Base-by-base conservation (phyloP, 2,113 vertebrate genomes). In the Cricetomys ansorgei region DNA sequence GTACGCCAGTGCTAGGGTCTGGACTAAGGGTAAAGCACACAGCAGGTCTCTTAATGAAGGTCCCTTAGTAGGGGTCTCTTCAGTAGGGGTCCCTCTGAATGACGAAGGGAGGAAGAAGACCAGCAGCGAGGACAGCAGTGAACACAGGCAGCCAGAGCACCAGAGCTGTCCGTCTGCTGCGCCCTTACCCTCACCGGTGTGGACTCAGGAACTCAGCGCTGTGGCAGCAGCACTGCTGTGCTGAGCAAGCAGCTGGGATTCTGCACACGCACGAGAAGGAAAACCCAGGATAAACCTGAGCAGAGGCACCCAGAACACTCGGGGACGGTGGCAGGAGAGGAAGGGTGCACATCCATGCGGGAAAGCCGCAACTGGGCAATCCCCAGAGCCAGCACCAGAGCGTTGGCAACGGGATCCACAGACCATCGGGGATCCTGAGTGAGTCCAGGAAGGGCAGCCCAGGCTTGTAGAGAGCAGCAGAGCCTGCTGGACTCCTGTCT, bases 401-500 rank as follows among this genome's bases (percentile, higher is more conserved):
- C 23, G 3, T 8, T 10, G 50, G 7, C 48, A 55, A 7, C 4
- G n/a, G 23, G 37, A 57, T 29, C 7, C 85, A 70, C 34, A 29
- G 65, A 70, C 23, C 50, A 25, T 3, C 5, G 34, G 17, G 13
- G 4, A 27, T 69, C 40, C 48, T 55, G 85, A 25, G 45, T 25
- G 34, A 80, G 31, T 55, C 64, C 16, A 48, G 37, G n/a, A 59
- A 27, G 21, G 37, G 37, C 34, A 13, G 50, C 4, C 12, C 29
- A 12, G 40, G 10, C 11, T 43, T 1, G 5, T 40, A 48, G 57
- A 29, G 13, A 0, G 2, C 27, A 23, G 40, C 79, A 0, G 34
- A 31, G 34, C 9, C 34, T 17, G 67, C 1, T 4, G 57, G 27
- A 17, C 1, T 12, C 15, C 0, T 37, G 9, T 23, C 37, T 23